phyloP scores from a whole-genome alignment of 2,888 invertebrate genomes.

The Seira ritae region DNA sequence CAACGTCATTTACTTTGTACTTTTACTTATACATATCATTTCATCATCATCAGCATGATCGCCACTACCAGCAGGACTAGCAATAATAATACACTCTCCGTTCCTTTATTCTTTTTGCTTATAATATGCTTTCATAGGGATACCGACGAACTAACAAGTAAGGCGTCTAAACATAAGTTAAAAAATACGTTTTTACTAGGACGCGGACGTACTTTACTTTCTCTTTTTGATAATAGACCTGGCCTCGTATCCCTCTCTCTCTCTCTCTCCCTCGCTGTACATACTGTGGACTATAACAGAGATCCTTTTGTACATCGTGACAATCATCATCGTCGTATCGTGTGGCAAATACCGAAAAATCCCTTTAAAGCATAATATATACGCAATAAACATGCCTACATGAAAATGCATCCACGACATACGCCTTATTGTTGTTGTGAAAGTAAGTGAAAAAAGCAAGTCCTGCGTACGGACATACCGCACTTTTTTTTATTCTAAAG shows the following conservation, averaged over 20 bases:
- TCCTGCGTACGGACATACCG: conserved; percentile 6
- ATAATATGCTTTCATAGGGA: conserved; percentile 30
- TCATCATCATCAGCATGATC: background rate
- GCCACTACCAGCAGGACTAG: background rate
- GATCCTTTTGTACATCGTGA: conserved; percentile 19
- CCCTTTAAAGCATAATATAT: conserved; percentile 28
- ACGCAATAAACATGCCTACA: conserved; percentile 16
- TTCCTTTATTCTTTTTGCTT: conserved; percentile 8
- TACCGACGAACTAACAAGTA: conserved; percentile 1
- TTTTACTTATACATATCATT: conserved; percentile 30
- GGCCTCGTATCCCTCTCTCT: too few relatives aligned
- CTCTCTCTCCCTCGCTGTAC: background rate
- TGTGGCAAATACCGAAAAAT: conserved; percentile 37
- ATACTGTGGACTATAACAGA: background rate
- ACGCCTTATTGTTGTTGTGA: conserved; percentile 23
- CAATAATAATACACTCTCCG: background rate
- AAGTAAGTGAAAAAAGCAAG: conserved; percentile 6
- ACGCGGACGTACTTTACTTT: conserved; percentile 13
- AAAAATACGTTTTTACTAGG: conserved; percentile 5
- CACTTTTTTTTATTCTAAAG: background rate
- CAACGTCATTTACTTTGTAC: conserved; percentile 48
- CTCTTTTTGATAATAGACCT: conserved; percentile 31
- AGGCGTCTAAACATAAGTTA: background rate
- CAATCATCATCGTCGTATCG: conserved; percentile 26
- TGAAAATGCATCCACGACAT: conserved; percentile 16